Conservation (phyloP, 2,888 invertebrate genomes). For the Anorthoa munda region DNA sequence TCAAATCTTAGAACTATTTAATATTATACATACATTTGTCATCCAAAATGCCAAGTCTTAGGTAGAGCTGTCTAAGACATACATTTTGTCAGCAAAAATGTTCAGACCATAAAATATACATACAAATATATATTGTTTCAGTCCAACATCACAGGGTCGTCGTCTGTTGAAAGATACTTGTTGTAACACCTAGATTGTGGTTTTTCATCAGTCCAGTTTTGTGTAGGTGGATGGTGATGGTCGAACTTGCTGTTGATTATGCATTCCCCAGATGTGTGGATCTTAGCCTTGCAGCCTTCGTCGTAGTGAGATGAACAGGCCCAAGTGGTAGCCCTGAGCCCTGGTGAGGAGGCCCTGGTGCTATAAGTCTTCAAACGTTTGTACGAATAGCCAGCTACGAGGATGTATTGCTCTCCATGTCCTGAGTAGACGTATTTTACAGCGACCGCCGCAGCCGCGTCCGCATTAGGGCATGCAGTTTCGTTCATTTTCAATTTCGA, state of each 20-base stretch:
- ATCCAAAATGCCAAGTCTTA: too few species aligned
- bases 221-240: constrained; percentile 19
- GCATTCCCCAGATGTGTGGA: constrained; percentile 29
- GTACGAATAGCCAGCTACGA: constrained; percentile 39
- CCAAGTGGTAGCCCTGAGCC: constrained; percentile 7
- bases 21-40: too few species aligned
- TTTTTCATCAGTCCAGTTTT: constrained; percentile 41
- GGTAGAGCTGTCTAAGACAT: too few species aligned
- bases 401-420: constrained; percentile 33
- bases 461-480: too few species aligned
- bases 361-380: constrained; percentile 44
- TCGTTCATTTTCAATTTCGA: too few species aligned
- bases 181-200: constrained; percentile 29
- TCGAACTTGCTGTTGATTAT: constrained; percentile 24
- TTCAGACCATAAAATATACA: neutral
- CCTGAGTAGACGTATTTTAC: constrained; percentile 46
- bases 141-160: neutral
- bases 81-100: too few species aligned
- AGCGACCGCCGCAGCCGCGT: neutral
- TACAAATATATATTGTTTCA: neutral
- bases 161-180: constrained; percentile 20
- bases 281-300: constrained; percentile 46
- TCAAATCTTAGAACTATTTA: too few species aligned
- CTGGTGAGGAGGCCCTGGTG: constrained; percentile 17
- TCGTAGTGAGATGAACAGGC: constrained; percentile 40